Conservation (phyloP, 1,140 invertebrate species). For the Lysiphlebus fabarum region DNA sequence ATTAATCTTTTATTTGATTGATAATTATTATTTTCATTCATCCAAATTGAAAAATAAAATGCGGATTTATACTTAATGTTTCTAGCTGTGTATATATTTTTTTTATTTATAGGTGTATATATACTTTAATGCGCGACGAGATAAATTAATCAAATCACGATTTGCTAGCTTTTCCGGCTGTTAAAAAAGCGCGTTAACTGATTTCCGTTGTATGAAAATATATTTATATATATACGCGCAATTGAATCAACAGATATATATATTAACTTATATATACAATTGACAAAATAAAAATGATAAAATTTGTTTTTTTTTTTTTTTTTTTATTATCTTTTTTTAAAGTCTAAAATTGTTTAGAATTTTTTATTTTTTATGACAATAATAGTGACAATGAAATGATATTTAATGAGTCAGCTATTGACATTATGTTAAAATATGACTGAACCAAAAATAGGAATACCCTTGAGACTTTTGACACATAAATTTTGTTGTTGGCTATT, state of each 20-base stretch:
- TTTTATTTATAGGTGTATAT: too few species aligned
- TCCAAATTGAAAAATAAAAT: too few species aligned
- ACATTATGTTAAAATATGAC: too few species aligned
- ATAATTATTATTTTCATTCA: too few species aligned
- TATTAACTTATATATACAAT: neutral
- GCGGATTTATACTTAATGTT: too few species aligned
- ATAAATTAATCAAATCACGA: slow-evolving; percentile 38
- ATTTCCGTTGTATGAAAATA: slow-evolving; percentile 28
- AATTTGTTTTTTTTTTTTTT: too few species aligned
- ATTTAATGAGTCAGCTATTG: neutral
- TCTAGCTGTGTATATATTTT: too few species aligned
- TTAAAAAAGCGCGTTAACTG: slow-evolving; percentile 35
- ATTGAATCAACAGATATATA: neutral
- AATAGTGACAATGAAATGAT: neutral
- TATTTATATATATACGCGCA: slow-evolving; percentile 21
- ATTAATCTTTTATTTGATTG: too few species aligned
- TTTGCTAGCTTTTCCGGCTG: slow-evolving; percentile 34
- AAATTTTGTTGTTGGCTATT: too few species aligned
- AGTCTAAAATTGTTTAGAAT: neutral
- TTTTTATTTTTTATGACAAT: neutral
- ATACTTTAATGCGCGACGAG: slow-evolving; percentile 19
- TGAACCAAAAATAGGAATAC: too few species aligned
- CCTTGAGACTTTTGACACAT: too few species aligned
- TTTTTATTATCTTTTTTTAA: neutral
- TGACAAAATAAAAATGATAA: too few species aligned